phyloP scores from a whole-genome alignment of 1,140 invertebrate species.

The Archivesica marissinica region DNA sequence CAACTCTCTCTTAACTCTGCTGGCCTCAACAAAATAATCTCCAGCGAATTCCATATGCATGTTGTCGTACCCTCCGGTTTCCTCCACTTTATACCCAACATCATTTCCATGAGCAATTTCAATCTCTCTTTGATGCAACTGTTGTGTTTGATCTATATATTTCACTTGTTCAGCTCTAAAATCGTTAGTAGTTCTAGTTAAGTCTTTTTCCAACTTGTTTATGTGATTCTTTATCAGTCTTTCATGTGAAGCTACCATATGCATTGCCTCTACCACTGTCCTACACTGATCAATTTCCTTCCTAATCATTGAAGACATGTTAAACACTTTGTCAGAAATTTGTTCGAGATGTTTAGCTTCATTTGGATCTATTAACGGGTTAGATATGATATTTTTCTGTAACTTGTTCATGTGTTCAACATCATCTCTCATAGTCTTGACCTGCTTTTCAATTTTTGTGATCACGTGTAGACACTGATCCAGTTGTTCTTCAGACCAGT shows the following conservation, averaged over 20 bases:
- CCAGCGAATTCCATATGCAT: constrained; percentile 26
- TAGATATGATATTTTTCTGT: constrained; percentile 42
- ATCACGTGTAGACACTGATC: constrained; percentile 33
- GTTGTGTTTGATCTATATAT: constrained; percentile 40
- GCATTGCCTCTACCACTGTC: background rate
- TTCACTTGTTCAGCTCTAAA: constrained; percentile 37
- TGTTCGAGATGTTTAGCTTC: constrained; percentile 28
- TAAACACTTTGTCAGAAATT: constrained; percentile 37
- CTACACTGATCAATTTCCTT: constrained; percentile 21
- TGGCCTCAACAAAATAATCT: constrained; percentile 40
- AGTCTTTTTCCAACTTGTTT: constrained; percentile 13
- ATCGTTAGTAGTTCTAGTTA: constrained; percentile 30
- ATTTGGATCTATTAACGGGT: constrained; percentile 19
- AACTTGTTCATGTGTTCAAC: constrained; percentile 36
- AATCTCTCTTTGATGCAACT: constrained; percentile 44
- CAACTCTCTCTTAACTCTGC: constrained; percentile 10
- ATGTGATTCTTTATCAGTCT: constrained; percentile 29
- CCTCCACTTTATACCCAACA: constrained; percentile 7
- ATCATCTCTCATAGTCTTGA: constrained; percentile 15
- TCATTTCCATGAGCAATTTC: constrained; percentile 29
- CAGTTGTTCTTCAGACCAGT: constrained; percentile 30
- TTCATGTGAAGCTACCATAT: constrained; percentile 28
- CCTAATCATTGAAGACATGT: background rate
- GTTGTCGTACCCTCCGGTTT: background rate
- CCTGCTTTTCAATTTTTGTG: constrained; percentile 28